Evolutionary conservation across 2,113 vertebrate species (phyloP).

Genomic region (Sapajus apella): DNA sequence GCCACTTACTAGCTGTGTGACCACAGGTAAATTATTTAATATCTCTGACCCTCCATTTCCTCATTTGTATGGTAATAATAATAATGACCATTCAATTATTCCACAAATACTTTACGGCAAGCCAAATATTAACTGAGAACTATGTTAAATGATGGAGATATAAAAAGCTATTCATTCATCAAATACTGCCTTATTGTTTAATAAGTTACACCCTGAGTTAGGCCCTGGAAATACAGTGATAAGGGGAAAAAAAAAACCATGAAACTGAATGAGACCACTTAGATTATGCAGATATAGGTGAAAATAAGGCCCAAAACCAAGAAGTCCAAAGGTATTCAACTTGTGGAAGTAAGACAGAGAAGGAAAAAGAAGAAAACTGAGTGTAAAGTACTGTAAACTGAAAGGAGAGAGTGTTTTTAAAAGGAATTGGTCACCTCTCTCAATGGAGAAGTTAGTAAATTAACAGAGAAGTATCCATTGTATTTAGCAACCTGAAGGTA

Average conservation of each 20-base stretch:
- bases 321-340: background rate
- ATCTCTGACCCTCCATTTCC: background rate
- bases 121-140: background rate
- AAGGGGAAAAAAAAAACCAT: background rate
- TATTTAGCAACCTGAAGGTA: background rate
- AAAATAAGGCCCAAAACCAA: background rate
- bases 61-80: background rate
- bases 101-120: background rate
- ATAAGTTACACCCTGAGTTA: background rate
- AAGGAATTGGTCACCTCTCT: background rate
- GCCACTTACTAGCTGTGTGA: background rate
- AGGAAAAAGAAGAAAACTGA: background rate
- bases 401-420: background rate
- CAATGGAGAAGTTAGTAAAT: background rate
- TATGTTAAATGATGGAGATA: background rate
- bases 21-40: background rate
- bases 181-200: background rate
- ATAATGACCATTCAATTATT: background rate
- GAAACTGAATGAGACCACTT: background rate
- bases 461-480: background rate
- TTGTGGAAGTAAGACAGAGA: background rate
- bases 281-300: background rate
- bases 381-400: background rate
- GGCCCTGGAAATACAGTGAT: background rate
- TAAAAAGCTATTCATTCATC: background rate